Evolutionary conservation across 2,797 vertebrate genomes (phyloP).

Genomic region (Enteromius fasciolatus): DNA sequence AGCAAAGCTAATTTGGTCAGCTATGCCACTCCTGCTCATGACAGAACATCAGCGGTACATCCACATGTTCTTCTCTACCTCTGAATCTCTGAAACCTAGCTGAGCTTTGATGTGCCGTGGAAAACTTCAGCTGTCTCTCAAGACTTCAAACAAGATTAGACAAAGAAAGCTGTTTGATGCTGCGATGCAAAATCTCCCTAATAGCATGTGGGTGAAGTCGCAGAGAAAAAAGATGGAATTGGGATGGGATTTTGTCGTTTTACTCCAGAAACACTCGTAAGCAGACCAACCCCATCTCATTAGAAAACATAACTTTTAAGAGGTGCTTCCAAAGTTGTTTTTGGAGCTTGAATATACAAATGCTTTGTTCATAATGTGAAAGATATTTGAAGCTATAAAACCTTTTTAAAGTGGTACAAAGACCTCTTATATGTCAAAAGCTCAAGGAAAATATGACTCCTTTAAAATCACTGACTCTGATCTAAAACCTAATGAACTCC

Average conservation of each 20-base stretch:
- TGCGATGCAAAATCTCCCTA: slow-evolving; percentile 48
- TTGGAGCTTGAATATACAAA: neutral
- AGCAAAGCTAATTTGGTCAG: slow-evolving; percentile 49
- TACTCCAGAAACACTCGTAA: slow-evolving; percentile 6
- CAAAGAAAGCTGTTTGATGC: slow-evolving; percentile 51
- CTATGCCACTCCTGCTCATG: slow-evolving; percentile 12
- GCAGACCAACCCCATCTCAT: neutral
- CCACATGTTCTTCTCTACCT: slow-evolving; percentile 23
- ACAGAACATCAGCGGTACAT: slow-evolving; percentile 20
- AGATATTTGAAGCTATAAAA: neutral
- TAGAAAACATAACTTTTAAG: neutral
- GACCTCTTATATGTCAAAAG: neutral
- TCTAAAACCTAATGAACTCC: neutral
- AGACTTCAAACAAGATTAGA: slow-evolving; percentile 50
- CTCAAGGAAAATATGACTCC: neutral
- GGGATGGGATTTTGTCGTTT: slow-evolving; percentile 15
- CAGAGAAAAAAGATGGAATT: neutral
- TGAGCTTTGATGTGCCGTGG: slow-evolving; percentile 55
- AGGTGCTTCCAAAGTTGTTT: neutral
- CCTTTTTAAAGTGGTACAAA: neutral
- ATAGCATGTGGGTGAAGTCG: slow-evolving; percentile 50
- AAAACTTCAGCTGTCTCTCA: slow-evolving; percentile 51
- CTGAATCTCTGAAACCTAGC: slow-evolving; percentile 43
- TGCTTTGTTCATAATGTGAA: neutral
- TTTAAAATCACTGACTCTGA: neutral